A percentile compares a stretch with the other conserved stretches of the same genome.
Conservation (phyloP, 2,113 vertebrate genomes). For the Ovibos moschatus region DNA sequence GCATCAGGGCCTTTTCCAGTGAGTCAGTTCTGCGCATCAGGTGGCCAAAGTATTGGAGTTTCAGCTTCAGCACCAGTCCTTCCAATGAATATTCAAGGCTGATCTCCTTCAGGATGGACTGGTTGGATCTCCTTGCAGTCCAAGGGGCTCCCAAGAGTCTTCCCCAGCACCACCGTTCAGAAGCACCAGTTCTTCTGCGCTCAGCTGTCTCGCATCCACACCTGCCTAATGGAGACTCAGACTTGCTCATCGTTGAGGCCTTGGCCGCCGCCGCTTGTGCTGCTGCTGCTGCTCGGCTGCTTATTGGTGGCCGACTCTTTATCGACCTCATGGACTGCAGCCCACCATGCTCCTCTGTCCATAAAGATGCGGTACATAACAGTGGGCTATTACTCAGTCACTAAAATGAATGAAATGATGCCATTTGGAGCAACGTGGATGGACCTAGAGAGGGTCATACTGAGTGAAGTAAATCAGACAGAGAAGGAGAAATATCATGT, state of each 20-base stretch:
- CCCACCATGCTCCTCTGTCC: not conserved
- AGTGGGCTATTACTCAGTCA: not conserved
- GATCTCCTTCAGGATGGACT: not conserved
- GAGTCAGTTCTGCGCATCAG: not conserved
- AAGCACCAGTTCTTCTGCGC: accelerated
- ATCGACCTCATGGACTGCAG: not conserved
- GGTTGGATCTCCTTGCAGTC: not conserved
- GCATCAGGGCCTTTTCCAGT: not conserved
- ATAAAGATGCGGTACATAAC: not conserved
- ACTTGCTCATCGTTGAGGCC: not conserved
- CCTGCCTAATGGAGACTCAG: not conserved
- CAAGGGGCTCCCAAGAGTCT: not conserved
- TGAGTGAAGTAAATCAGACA: not conserved
- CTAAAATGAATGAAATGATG: not conserved
- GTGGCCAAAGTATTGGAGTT: not conserved
- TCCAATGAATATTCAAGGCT: not conserved
- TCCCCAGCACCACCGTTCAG: not conserved
- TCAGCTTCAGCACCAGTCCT: not conserved
- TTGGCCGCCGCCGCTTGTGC: not conserved
- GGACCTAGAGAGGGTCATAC: not conserved
- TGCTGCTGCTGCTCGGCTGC: not conserved
- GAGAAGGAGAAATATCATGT: not conserved
- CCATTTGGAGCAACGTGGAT: not conserved
- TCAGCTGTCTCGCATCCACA: not conserved
- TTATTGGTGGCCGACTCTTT: not conserved